These are phyloP conservation scores for Sinelater perroti DNA, from an alignment of 2,888 invertebrate genomes.

Conservation along the genomic window DNA sequence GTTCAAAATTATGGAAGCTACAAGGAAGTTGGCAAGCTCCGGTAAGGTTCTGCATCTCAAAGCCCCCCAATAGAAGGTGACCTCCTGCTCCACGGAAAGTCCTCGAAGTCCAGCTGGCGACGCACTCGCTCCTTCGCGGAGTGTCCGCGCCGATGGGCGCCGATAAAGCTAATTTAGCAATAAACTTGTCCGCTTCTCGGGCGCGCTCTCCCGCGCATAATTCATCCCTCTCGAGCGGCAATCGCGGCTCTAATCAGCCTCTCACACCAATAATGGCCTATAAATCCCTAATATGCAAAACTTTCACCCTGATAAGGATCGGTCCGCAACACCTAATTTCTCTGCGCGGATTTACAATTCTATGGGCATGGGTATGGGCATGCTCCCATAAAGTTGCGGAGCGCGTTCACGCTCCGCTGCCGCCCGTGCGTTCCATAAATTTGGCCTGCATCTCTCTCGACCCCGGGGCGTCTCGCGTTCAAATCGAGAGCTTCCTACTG, in stretches of 20 bases:
- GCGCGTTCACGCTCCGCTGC: too few species aligned
- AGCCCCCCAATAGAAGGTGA: too few species aligned
- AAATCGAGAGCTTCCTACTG: background rate
- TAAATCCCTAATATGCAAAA: conserved; percentile 57
- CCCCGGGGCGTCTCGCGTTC: too few species aligned
- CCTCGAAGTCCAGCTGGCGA: too few species aligned
- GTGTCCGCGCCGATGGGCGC: background rate
- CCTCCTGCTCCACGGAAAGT: too few species aligned
- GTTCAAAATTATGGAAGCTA: too few species aligned
- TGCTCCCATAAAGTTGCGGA: too few species aligned
- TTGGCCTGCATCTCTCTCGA: too few species aligned
- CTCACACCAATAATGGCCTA: conserved; percentile 53
- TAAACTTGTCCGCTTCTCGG: background rate
- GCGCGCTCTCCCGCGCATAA: conserved; percentile 35
- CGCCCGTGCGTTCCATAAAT: too few species aligned
- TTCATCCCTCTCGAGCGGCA: conserved; percentile 44
- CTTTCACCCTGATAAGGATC: conserved; percentile 52
- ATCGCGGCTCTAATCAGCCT: conserved; percentile 49
- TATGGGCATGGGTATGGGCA: conserved; percentile 18
- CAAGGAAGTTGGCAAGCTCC: too few species aligned
- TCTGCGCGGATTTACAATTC: conserved; percentile 35
- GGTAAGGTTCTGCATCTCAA: too few species aligned
- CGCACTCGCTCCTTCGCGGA: too few species aligned
- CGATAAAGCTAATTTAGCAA: background rate
- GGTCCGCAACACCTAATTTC: conserved; percentile 48